phyloP scores from a whole-genome alignment of 35 echinoderm and acorn worm genomes.

The Heliocidaris erythrogramma region DNA sequence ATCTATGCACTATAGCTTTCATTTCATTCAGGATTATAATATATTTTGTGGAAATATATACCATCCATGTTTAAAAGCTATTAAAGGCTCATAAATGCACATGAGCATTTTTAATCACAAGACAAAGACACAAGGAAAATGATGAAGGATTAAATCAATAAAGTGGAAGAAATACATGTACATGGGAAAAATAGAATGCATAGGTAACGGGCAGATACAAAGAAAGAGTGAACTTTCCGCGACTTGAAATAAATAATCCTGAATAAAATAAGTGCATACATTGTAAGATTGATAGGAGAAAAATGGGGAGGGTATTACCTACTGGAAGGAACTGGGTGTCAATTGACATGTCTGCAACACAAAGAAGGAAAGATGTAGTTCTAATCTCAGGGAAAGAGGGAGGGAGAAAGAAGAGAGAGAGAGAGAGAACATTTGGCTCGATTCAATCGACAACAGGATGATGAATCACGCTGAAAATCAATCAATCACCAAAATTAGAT shows the following conservation, averaged over 20 bases:
- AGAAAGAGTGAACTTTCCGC: background rate
- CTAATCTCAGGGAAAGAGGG: background rate
- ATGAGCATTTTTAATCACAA: background rate
- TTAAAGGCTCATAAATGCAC: no score
- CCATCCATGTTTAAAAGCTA: no score
- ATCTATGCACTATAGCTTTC: no score
- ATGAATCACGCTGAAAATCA: conserved; percentile 50
- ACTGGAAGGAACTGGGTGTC: background rate
- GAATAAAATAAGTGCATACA: background rate
- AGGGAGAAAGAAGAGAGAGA: conserved; percentile 1
- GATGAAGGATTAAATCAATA: background rate
- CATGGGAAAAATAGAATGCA: background rate
- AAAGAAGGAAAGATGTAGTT: background rate
- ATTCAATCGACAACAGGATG: conserved; percentile 50
- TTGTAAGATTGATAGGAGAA: background rate
- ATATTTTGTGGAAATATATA: no score
- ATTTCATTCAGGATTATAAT: no score
- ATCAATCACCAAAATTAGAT: conserved; percentile 55
- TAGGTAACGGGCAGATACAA: background rate
- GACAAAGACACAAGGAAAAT: background rate
- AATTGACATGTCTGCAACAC: conserved; percentile 4
- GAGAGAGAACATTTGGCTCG: background rate
- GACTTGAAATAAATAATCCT: background rate
- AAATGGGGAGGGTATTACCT: background rate
- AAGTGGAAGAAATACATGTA: background rate